Conservation (phyloP, 2,113 vertebrate genomes). For the Peucedramus taeniatus region DNA sequence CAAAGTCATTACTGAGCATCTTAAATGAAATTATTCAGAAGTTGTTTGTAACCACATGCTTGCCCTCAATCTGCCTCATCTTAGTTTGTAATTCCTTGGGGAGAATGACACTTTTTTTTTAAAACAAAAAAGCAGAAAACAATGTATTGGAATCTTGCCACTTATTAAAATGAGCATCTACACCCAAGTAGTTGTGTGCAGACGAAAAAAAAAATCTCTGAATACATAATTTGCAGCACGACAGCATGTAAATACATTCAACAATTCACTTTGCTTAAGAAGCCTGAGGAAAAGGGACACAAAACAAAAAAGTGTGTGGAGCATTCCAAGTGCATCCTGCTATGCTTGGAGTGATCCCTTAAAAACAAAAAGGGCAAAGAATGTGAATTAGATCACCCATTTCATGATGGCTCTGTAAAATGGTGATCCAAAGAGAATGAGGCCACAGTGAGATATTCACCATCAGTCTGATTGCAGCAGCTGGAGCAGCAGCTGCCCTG, state of each 20-base stretch:
- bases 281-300: slow-evolving; percentile 4
- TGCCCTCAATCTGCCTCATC: slow-evolving; percentile 37
- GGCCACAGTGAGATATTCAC: neutral
- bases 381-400: neutral
- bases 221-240: neutral
- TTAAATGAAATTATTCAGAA: slow-evolving; percentile 43
- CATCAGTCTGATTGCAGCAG: neutral
- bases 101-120: neutral
- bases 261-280: neutral
- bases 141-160: slow-evolving; percentile 22
- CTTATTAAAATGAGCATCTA: slow-evolving; percentile 34
- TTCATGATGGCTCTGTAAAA: neutral
- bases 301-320: neutral
- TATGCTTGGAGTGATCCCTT: neutral
- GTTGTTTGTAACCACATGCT: neutral
- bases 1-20: slow-evolving; percentile 39
- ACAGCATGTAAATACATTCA: slow-evolving; percentile 6
- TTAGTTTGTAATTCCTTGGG: slow-evolving; percentile 16
- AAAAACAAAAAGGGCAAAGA: neutral
- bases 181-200: neutral
- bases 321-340: neutral
- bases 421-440: neutral
- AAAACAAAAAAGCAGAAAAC: neutral
- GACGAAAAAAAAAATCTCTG: neutral
- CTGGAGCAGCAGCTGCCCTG: neutral